Percentiles rank a stretch among this genome's conserved stretches.
phyloP scores from a whole-genome alignment of 2,888 invertebrate genomes.

The Stegophylla sp. region DNA sequence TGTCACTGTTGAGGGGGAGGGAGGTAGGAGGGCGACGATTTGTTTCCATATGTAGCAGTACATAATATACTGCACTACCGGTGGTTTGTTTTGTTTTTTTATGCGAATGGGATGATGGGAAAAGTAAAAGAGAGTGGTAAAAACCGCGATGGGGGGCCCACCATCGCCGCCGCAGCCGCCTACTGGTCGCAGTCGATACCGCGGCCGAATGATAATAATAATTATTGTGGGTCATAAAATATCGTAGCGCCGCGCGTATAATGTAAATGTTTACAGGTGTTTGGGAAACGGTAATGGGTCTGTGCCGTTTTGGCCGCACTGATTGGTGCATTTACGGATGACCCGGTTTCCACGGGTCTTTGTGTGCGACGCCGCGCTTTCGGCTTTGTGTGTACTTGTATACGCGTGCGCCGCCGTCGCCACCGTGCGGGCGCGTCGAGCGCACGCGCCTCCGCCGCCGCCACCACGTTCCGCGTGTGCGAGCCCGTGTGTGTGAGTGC shows the following conservation, averaged over 20 bases:
- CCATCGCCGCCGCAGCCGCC: background rate
- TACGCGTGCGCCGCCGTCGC: background rate
- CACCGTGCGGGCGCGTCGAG: background rate
- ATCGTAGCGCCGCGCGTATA: conserved; percentile 26
- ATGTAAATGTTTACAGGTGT: conserved; percentile 59
- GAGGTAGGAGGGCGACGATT: background rate
- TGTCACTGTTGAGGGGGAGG: background rate
- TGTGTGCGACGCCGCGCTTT: conserved; percentile 11
- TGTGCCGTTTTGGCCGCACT: conserved; percentile 58
- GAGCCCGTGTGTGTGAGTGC: background rate
- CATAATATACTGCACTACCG: too few species aligned
- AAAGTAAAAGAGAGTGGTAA: too few species aligned
- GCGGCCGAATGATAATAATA: conserved; percentile 16
- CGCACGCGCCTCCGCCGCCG: background rate
- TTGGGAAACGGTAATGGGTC: conserved; percentile 56
- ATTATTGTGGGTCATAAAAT: conserved; percentile 51
- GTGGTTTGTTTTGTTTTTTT: too few species aligned
- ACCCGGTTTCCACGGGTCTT: conserved; percentile 55
- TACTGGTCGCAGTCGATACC: conserved; percentile 16
- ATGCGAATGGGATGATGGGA: too few species aligned
- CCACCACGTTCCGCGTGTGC: background rate
- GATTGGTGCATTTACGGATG: conserved; percentile 58
- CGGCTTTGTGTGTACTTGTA: background rate
- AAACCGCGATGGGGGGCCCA: background rate
- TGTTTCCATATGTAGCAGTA: too few species aligned